Conservation (phyloP, 2,797 vertebrate genomes). For the Pteropus rufus region DNA sequence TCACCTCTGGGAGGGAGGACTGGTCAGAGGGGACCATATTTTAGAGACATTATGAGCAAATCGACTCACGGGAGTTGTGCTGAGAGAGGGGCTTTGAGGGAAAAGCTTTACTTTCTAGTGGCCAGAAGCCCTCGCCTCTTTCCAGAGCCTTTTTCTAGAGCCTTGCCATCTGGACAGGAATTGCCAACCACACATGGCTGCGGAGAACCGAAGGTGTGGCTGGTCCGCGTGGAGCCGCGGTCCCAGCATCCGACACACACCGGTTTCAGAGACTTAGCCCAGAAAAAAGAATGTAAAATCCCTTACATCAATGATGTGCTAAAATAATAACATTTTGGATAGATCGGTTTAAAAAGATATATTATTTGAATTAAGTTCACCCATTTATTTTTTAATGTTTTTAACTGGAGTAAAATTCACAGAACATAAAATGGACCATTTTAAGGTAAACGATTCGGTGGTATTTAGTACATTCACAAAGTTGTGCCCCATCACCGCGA, state of each 20-base stretch:
- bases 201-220: neutral
- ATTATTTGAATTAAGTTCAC: neutral
- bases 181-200: neutral
- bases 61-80: rapidly evolving
- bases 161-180: neutral
- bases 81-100: neutral
- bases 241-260: no score
- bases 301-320: no score
- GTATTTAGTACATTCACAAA: neutral
- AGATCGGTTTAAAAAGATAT: neutral
- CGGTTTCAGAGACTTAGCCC: neutral
- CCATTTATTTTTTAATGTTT: neutral
- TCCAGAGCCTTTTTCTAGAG: neutral
- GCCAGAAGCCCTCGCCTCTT: neutral
- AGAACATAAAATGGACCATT: neutral
- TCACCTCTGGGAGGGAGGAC: neutral
- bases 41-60: neutral
- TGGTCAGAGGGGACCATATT: neutral
- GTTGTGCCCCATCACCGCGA: neutral
- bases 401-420: neutral
- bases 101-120: neutral
- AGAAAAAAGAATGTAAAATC: neutral
- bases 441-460: neutral
- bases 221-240: rapidly evolving
- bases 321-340: neutral